These are phyloP conservation scores for Drosophila nigromelanica DNA, from an alignment of 1,140 invertebrate genomes.

Conservation along the genomic window DNA sequence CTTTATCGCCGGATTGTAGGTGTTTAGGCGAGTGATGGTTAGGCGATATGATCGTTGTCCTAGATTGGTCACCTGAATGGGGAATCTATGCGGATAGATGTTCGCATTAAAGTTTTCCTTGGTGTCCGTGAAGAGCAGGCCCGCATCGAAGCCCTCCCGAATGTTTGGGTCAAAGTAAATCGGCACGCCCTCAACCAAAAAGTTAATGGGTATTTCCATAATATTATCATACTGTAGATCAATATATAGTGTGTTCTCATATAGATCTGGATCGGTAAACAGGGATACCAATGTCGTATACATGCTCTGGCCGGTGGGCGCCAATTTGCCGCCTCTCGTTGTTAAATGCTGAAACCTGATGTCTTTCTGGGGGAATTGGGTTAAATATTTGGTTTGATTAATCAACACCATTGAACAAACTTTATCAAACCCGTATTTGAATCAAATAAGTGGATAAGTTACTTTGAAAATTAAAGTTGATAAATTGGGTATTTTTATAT, in stretches of 20 bases:
- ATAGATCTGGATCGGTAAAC: constrained; percentile 69
- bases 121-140: constrained; percentile 57
- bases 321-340: constrained; percentile 45
- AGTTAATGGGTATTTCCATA: constrained; percentile 63
- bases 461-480: no score
- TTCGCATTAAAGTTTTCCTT: constrained; percentile 45
- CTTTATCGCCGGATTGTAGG: constrained; percentile 7
- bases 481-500: no score
- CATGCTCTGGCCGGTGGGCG: constrained; percentile 63
- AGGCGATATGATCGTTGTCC: constrained; percentile 61
- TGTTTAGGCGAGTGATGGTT: constrained; percentile 49
- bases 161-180: constrained; percentile 68
- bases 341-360: constrained; percentile 49
- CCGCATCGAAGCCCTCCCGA: constrained; percentile 54
- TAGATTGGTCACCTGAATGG: constrained; percentile 50
- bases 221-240: constrained; percentile 62
- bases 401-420: no score
- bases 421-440: no score
- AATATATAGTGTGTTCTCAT: constrained; percentile 61
- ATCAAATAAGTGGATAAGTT: no score
- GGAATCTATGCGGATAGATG: constrained; percentile 39
- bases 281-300: constrained; percentile 61
- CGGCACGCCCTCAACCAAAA: constrained; percentile 69
- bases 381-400: background rate
- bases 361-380: constrained; percentile 43